Evolutionary conservation across 1,140 invertebrate species (phyloP), one percentile per base, ranked within the genome.

Genomic region (Platyscapa corneri): DNA sequence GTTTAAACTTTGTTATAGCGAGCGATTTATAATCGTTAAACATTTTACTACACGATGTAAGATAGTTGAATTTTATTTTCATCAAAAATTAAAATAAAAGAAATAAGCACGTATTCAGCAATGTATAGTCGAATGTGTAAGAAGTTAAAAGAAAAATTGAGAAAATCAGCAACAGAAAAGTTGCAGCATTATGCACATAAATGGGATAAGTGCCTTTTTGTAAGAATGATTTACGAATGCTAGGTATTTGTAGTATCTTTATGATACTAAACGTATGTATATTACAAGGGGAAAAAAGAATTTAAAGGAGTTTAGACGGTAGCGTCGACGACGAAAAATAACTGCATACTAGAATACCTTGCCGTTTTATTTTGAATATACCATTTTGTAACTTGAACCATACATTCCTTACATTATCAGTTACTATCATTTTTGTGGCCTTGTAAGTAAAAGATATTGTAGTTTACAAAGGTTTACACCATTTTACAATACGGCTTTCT

Each of bases 171-270:
- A 56, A 23, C 60, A 87, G 67, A 77, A 46, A 65, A 65, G 30
- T 80, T 76, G 60, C 34, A 53, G 32, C 64, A 67, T 49, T 53
- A 84, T 88, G 84, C 83, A 67, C 42, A 83, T 83, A 84, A 56
- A 86, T 87, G 85, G 86, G 84, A 85, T 85, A 88, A 88, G 88
- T 89, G 88, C 88, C 88, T 89, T 89, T 86, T 87, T 88, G 79
- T 88, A 88, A 85, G 80, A 88, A 83, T 87, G 76, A 85, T 78
- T 78, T 83, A 86, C 42, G 77, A 84, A 67, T 86, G 75, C 67
- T 79, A 80, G 64, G 84, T 81, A 34, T 75, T 81, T 81, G 20
- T 30, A 18, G 70, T 81, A 70, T 86, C 86, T 84, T 84, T 56
- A 65, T 37, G 78, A 64, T 84, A 46, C 76, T 67, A 65, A 70